Evolutionary conservation across 2,797 vertebrate species (phyloP).

Genomic region (Onychomys torridus): DNA sequence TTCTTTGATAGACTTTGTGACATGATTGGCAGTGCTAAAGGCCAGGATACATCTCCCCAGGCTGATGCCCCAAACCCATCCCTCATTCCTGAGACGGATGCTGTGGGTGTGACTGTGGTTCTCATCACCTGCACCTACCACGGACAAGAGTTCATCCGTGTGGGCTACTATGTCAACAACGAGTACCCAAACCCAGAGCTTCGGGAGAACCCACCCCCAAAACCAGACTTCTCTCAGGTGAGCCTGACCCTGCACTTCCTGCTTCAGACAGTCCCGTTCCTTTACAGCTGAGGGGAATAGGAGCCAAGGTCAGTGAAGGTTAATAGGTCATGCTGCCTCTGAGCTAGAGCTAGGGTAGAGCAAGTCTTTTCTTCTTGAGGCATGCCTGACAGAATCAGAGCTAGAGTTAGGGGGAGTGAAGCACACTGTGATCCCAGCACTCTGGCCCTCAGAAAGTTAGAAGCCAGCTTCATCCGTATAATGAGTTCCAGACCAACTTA

Average conservation of each 20-base stretch:
- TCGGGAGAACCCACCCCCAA: slow-evolving; percentile 94
- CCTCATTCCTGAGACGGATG: slow-evolving; percentile 95
- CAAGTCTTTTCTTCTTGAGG: slow-evolving; percentile 38
- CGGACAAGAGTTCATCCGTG: slow-evolving; percentile 96
- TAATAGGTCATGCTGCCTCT: neutral
- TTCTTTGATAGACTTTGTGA: neutral
- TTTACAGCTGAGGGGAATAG: neutral
- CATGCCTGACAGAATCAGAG: neutral
- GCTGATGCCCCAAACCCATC: slow-evolving; percentile 94
- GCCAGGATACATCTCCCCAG: slow-evolving; percentile 82
- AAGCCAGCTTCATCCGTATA: neutral
- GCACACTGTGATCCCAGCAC: neutral
- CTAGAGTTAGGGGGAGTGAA: neutral
- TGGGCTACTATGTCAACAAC: slow-evolving; percentile 97
- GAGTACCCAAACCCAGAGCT: slow-evolving; percentile 95
- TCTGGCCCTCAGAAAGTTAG: neutral
- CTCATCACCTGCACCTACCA: slow-evolving; percentile 96
- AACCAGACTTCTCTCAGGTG: slow-evolving; percentile 95
- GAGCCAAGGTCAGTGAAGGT: slow-evolving; percentile 8
- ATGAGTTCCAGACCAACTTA: neutral
- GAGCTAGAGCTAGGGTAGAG: neutral
- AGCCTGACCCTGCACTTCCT: neutral
- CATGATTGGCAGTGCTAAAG: neutral
- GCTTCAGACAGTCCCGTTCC: neutral
- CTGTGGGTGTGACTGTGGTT: slow-evolving; percentile 95